Base-by-base conservation (phyloP, 2,113 vertebrate genomes). In the Shinisaurus crocodilurus region DNA sequence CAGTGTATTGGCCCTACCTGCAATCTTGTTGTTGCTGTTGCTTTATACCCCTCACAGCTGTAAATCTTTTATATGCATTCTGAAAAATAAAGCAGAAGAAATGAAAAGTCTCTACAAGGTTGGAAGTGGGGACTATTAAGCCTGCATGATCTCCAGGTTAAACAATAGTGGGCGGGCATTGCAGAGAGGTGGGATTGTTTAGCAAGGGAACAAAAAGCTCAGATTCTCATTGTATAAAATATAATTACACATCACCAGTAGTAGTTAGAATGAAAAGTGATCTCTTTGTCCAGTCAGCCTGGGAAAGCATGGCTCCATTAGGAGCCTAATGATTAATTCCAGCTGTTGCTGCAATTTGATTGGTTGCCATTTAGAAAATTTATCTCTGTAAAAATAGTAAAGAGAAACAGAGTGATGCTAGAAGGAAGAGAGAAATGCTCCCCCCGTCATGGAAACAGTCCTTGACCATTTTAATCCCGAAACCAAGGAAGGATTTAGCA, bases 181-280 rank as follows among this genome's bases (percentile, higher is more conserved):
- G 27, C 16, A 12, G 0, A 87, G 90, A 88, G 0, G n/a, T 13
- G 79, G 74, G 77, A 5, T 48, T 81, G 7, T 1, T 89, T 89
- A 89, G 15, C 4, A 86, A 65, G 23, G 13, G 0, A 91, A 88
- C 45, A 90, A 72, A 20, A 87, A 76, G 16, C 0, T 0, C 1
- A 0, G 0, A 0, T 25, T 90, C 85, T 40, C 27, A 72, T 5
- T 92, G 23, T 87, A 13, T 72, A 9, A 90, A 87, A 80, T 43
- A 75, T 43, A 57, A 2, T 90, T 92, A 69, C 69, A 63, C 67
- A 50, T 3, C 5, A 2, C 1, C 50, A 16, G 57, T 91, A 82
- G 84, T 84, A 5, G 45, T 86, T 88, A 76, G 63, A 88, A 63
- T 48, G 63, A 79, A 90, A 88, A 90, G 16, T 13, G 90, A 90